Base-by-base conservation (phyloP, 2,113 vertebrate genomes). In the Epinephelus moara region DNA sequence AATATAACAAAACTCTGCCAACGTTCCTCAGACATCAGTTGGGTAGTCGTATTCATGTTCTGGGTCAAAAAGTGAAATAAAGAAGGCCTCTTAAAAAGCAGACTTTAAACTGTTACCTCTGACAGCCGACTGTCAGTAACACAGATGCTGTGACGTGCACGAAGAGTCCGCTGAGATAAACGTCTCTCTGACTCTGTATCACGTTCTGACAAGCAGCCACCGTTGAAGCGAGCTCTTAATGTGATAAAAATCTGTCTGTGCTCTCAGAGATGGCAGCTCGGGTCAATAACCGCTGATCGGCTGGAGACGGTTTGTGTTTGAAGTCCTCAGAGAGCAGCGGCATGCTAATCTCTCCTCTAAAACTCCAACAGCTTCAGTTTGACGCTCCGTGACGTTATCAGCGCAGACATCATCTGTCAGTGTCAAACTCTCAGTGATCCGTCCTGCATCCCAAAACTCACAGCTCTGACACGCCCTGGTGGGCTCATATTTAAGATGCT, bases 321-420 rank as follows among this genome's bases (percentile, higher is more conserved):
- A 80, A 45, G 60, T 23, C 59, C 66, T 61, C 57, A 2, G 64
- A 79, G 27, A 27, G 56, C 66, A 4, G 76, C 27, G 0, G 77
- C 59, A 23, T 63, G 78, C 15, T 80, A 56, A 80, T 72, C 60
- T 47, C 50, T 47, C 3, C 59, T 47, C 47, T 30, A 12, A 71
- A 47, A 23, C 27, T 49, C n/a, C 40, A 9, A 1, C 42, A 18
- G 45, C 64, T 52, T 19, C 45, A 14, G 47, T 27, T 4, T 42
- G 17, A 75, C 61, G 7, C 72, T 14, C 9, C 6, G 3, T 2
- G 56, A 47, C 37, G 37, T 21, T 55, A 66, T 66, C 23, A 2
- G 19, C 0, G 27, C 30, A 13, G 77, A 55, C 77, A 10, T 72
- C 25, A 3, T 17, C 49, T 4, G 37, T 56, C 59, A 23, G 37